A percentile compares a stretch with the other conserved stretches of the same genome.
Evolutionary conservation across 2,797 vertebrate genomes (phyloP).

Genomic region (Danio jaintianensis): DNA sequence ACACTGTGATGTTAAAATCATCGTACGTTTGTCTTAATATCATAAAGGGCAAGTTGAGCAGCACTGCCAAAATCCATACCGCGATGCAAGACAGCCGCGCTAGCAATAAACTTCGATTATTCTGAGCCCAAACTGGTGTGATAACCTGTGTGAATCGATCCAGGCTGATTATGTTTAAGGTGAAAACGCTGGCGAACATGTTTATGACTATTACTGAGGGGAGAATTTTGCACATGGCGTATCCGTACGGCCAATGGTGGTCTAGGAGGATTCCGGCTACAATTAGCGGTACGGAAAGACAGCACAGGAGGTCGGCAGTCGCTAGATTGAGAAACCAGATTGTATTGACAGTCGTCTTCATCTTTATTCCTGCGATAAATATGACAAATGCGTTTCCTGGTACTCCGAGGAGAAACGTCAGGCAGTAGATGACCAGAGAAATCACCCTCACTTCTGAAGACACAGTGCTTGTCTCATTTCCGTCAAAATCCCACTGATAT

Average conservation of each 20-base stretch:
- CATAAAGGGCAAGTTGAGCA: slow-evolving; percentile 78
- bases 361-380: slow-evolving; percentile 82
- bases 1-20: slow-evolving; percentile 15
- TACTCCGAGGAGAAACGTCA: slow-evolving; percentile 77
- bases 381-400: slow-evolving; percentile 82
- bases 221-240: slow-evolving; percentile 79
- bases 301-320: slow-evolving; percentile 81
- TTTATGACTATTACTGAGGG: slow-evolving; percentile 78
- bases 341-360: slow-evolving; percentile 79
- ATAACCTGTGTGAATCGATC: slow-evolving; percentile 80
- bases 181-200: slow-evolving; percentile 86
- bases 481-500: fast-evolving
- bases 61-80: slow-evolving; percentile 77
- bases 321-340: slow-evolving; percentile 85
- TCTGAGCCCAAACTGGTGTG: slow-evolving; percentile 84
- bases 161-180: slow-evolving; percentile 77
- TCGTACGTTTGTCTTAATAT: slow-evolving; percentile 64
- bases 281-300: slow-evolving; percentile 78
- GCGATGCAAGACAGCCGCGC: slow-evolving; percentile 61
- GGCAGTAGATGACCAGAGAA: slow-evolving; percentile 69
- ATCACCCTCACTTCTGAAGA: slow-evolving; percentile 20
- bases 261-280: slow-evolving; percentile 71
- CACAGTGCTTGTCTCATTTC: neutral
- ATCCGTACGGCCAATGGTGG: slow-evolving; percentile 77
- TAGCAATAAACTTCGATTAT: slow-evolving; percentile 71